Base-by-base conservation (phyloP, 2,797 vertebrate species). In the Sebastes taczanowskii region DNA sequence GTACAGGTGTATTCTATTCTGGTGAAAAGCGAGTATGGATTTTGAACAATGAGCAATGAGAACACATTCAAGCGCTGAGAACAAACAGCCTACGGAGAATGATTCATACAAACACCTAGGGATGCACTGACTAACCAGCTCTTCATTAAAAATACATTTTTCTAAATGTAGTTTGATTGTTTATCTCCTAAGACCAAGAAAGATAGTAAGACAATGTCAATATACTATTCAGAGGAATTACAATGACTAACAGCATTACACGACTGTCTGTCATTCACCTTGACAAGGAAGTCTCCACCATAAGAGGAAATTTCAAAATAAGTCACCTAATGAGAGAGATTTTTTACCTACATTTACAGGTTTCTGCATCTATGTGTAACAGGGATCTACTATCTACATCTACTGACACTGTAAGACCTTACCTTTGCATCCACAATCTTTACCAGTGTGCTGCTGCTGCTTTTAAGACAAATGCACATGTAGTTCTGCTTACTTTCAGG, bases 391-490 rank as follows among this genome's bases (percentile, higher is more conserved):
- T 2, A 23, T 61, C 78, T 86, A 85, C 69, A 59, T 78, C 74
- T 73, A 83, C 23, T 55, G 16, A 73, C 3, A 78, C 77, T 34
- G 27, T 46, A 38, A 60, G 71, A 66, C 49, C 91, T 92, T 93
- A 95, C 92, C 94, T 94, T 79, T 25, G 27, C 29, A 27, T 88
- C 80, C 74, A 71, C 68, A 88, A 58, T 67, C 84, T 90, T 74
- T 87, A 89, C 74, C 84, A 78, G 62, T 82, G 71, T 75, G 84
- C 70, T 79, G 91, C 38, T 42, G 38, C 86, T 86, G 86, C 79
- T 88, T 91, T 91, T 75, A 74, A 86, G 63, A 91, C 71, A 93
- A 90, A 92, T 65, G 61, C 78, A 92, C 60, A 92, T 64, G 67
- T 30, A 65, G 32, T 71, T 82, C 74, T 77, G 61, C 78, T 87